These are phyloP conservation scores for Amazona guildingii DNA, from an alignment of 2,113 vertebrate species.

Conservation along the genomic window DNA sequence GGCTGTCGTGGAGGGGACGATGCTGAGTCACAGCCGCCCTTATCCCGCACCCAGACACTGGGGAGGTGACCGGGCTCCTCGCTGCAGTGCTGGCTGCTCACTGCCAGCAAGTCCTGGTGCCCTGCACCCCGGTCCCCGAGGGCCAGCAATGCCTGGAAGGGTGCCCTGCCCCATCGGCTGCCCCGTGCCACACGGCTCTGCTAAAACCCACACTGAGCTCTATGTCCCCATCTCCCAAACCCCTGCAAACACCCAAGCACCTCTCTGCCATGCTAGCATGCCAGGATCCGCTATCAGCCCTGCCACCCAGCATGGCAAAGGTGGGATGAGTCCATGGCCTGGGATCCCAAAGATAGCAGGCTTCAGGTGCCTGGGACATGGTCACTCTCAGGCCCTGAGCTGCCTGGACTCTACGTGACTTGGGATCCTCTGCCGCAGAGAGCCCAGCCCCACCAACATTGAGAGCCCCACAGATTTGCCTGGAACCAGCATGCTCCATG, in stretches of 20 bases:
- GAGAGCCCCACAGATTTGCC: neutral
- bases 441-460: neutral
- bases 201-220: neutral
- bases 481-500: rapidly evolving
- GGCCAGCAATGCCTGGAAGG: neutral
- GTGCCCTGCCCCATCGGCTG: neutral
- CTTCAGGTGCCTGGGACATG: neutral
- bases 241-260: neutral
- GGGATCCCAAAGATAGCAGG: neutral
- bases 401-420: rapidly evolving
- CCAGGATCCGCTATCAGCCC: neutral
- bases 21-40: neutral
- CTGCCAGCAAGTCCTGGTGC: rapidly evolving
- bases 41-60: rapidly evolving
- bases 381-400: neutral
- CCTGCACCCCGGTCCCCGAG: neutral
- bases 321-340: rapidly evolving
- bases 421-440: neutral
- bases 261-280: rapidly evolving
- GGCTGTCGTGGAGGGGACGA: rapidly evolving
- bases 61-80: neutral
- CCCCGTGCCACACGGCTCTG: rapidly evolving
- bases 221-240: rapidly evolving
- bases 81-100: neutral
- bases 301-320: neutral